Evolutionary conservation across 2,113 vertebrate species (phyloP).

Genomic region (Mormyrus lacerda): DNA sequence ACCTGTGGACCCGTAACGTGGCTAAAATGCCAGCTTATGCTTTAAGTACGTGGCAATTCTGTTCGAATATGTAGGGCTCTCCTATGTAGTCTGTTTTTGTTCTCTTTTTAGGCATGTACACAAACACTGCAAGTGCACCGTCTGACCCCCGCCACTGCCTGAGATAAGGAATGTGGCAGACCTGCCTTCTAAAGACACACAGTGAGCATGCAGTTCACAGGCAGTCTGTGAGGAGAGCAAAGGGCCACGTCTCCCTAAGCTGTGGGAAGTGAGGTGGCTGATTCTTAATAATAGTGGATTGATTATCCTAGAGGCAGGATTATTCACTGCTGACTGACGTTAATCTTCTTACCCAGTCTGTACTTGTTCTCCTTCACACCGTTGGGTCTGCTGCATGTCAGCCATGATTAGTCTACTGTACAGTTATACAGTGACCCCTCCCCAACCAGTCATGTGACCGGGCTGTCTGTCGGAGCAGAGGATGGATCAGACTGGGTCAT

Average conservation of each 20-base stretch:
- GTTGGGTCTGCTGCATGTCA: neutral
- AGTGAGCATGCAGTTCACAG: neutral
- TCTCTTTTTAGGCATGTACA: neutral
- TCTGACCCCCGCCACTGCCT: neutral
- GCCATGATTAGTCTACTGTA: neutral
- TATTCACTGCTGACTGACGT: neutral
- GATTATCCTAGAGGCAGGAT: neutral
- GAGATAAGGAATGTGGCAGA: neutral
- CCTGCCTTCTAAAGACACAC: neutral
- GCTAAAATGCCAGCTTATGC: neutral
- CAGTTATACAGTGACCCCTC: neutral
- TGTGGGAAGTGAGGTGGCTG: neutral
- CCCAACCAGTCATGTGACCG: neutral
- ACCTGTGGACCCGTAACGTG: neutral
- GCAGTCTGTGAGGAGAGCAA: neutral
- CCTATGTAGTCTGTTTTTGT: neutral
- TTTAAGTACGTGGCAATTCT: neutral
- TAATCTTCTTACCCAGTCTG: constrained; percentile 5
- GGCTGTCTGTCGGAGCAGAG: neutral
- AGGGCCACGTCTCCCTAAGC: neutral
- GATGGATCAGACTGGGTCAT: neutral
- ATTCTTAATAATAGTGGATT: neutral
- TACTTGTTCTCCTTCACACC: neutral
- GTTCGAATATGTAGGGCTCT: neutral
- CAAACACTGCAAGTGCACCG: neutral